Conservation (phyloP, 2,888 invertebrate species). For the Empis livida region DNA sequence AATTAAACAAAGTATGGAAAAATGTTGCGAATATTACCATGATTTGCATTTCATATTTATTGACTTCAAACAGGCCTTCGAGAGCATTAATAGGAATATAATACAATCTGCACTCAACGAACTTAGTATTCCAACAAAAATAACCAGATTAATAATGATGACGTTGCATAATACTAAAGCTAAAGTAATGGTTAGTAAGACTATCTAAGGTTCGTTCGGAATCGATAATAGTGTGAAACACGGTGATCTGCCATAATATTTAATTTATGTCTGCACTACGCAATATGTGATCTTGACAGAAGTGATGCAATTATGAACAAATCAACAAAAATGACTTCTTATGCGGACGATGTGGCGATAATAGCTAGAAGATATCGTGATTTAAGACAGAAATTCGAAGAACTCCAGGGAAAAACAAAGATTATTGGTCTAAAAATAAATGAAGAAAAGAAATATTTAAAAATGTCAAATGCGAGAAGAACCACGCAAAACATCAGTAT, state of each 20-base stretch:
- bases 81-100: background rate
- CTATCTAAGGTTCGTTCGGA: background rate
- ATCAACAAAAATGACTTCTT: background rate
- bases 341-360: background rate
- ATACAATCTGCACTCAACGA: background rate
- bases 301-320: background rate
- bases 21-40: background rate
- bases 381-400: background rate
- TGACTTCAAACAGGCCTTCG: background rate
- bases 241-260: background rate
- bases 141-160: background rate
- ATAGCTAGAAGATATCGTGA: background rate
- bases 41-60: background rate
- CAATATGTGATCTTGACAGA: background rate
- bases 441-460: background rate
- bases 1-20: background rate
- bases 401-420: background rate
- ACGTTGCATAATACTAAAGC: background rate
- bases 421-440: background rate
- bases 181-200: background rate
- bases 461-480: background rate
- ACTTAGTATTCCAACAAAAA: background rate
- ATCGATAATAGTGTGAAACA: background rate
- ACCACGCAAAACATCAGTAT: background rate
- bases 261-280: background rate